A percentile compares a stretch with the other conserved stretches of the same genome.
phyloP scores from a whole-genome alignment of 53 echinoderm and acorn worm genomes.

The Holothuria scabra region DNA sequence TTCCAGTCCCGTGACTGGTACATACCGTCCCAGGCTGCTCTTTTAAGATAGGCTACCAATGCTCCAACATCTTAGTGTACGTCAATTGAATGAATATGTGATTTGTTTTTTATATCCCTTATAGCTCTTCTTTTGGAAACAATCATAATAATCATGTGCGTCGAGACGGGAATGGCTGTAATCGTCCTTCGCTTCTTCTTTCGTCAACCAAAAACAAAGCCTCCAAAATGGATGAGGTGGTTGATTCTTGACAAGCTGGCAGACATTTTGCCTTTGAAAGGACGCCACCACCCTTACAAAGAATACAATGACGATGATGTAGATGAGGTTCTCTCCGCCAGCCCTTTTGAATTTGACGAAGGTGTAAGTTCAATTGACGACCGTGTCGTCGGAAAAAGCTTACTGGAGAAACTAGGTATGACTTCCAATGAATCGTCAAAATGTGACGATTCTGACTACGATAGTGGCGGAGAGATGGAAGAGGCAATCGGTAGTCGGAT shows the following conservation, averaged over 20 bases:
- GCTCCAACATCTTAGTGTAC: too few species aligned
- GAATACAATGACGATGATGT: slow-evolving; percentile 20
- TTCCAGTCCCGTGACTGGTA: too few species aligned
- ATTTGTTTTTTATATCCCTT: neutral
- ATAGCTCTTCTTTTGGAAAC: slow-evolving; percentile 75
- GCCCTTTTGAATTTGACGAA: slow-evolving; percentile 73
- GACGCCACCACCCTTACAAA: slow-evolving; percentile 58
- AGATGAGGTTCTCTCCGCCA: slow-evolving; percentile 6
- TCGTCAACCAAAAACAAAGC: slow-evolving; percentile 58
- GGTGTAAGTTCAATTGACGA: slow-evolving; percentile 47
- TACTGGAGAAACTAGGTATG: slow-evolving; percentile 70
- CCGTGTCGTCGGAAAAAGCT: slow-evolving; percentile 65
- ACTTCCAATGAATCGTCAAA: slow-evolving; percentile 2
- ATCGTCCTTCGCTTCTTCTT: slow-evolving; percentile 83
- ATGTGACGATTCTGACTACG: slow-evolving; percentile 62
- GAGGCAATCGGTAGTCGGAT: slow-evolving; percentile 73
- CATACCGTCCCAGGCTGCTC: too few species aligned
- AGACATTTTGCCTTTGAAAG: slow-evolving; percentile 52
- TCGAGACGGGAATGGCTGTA: slow-evolving; percentile 84
- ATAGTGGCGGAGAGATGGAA: slow-evolving; percentile 59
- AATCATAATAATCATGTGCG: slow-evolving; percentile 84
- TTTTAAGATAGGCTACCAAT: too few species aligned
- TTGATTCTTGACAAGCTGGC: slow-evolving; percentile 82
- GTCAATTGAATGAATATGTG: too few species aligned
- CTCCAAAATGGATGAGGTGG: slow-evolving; percentile 67